These are phyloP conservation scores for Leptopilina drosophilae DNA, from an alignment of 2,888 invertebrate genomes.

Conservation along the genomic window DNA sequence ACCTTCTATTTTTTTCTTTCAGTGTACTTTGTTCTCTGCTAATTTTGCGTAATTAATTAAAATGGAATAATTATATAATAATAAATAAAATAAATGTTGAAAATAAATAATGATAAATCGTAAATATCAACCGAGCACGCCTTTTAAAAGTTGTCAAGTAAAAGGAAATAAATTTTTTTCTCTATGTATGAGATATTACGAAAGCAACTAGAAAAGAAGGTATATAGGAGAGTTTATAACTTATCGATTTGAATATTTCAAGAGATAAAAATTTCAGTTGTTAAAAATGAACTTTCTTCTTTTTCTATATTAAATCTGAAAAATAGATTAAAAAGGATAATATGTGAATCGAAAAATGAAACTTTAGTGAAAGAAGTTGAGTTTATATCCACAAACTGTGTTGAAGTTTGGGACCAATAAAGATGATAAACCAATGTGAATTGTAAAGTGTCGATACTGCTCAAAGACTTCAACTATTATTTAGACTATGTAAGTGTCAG, in stretches of 20 bases:
- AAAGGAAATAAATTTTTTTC: not conserved
- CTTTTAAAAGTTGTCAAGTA: not conserved
- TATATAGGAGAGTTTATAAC: not conserved
- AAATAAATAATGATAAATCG: not conserved
- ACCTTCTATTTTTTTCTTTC: too few species aligned
- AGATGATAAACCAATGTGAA: conserved; percentile 21
- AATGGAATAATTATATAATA: too few species aligned
- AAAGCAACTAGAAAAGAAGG: not conserved
- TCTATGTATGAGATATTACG: not conserved
- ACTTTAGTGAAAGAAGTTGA: too few species aligned
- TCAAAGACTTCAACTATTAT: conserved; percentile 12
- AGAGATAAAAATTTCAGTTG: not conserved
- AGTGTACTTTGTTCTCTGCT: too few species aligned
- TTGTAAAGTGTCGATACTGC: conserved; percentile 29
- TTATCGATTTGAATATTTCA: not conserved
- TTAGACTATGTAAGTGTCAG: not conserved
- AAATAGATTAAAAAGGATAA: not conserved
- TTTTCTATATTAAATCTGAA: too few species aligned
- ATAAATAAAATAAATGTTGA: too few species aligned
- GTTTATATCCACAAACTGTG: too few species aligned
- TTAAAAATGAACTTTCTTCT: not conserved
- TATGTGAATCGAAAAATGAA: not conserved
- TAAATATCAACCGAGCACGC: not conserved
- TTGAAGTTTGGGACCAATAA: conserved; percentile 11
- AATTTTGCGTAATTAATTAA: too few species aligned